A percentile compares a stretch with the other conserved stretches of the same genome.
phyloP scores from a whole-genome alignment of 1,140 invertebrate genomes.

The Macrosteles quadrilineatus region DNA sequence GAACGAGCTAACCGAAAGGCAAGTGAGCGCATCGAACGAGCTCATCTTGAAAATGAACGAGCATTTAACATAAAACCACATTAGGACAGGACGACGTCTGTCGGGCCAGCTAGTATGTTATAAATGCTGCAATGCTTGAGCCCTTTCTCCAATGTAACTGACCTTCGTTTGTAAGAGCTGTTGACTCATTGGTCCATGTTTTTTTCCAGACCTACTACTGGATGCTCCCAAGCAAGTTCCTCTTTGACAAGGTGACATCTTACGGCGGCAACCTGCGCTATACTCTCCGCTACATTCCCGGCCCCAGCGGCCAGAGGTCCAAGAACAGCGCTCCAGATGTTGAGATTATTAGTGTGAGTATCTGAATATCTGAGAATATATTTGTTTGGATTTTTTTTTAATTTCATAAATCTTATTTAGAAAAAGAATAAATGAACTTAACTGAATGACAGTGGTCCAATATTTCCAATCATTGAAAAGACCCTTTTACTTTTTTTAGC shows the following conservation, averaged over 20 bases:
- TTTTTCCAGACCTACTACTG: conserved; percentile 68
- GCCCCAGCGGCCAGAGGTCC: conserved; percentile 68
- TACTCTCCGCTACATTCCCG: conserved; percentile 74
- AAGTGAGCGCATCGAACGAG: too few relatives aligned
- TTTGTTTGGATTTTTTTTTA: too few relatives aligned
- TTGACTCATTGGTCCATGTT: conserved; percentile 2
- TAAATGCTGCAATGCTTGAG: neutral
- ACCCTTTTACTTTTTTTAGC: too few relatives aligned
- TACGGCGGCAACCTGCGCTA: conserved; percentile 91
- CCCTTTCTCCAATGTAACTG: neutral
- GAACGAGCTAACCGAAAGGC: too few relatives aligned
- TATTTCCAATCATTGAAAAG: too few relatives aligned
- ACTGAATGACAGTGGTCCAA: too few relatives aligned
- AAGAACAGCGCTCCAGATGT: conserved; percentile 85
- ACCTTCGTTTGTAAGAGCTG: neutral
- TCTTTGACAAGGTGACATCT: conserved; percentile 90
- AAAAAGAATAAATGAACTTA: too few relatives aligned
- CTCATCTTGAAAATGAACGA: too few relatives aligned
- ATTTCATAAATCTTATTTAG: too few relatives aligned
- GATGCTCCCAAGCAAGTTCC: conserved; percentile 75
- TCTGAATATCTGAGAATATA: conserved; percentile 26
- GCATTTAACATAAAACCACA: too few relatives aligned
- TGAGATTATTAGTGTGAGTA: conserved; percentile 73
- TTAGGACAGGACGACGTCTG: too few relatives aligned
- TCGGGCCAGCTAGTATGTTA: too few relatives aligned